Percentiles rank a stretch among this genome's conserved stretches.
Evolutionary conservation across 2,113 vertebrate species (phyloP).

Genomic region (Hippocampus abdominalis): DNA sequence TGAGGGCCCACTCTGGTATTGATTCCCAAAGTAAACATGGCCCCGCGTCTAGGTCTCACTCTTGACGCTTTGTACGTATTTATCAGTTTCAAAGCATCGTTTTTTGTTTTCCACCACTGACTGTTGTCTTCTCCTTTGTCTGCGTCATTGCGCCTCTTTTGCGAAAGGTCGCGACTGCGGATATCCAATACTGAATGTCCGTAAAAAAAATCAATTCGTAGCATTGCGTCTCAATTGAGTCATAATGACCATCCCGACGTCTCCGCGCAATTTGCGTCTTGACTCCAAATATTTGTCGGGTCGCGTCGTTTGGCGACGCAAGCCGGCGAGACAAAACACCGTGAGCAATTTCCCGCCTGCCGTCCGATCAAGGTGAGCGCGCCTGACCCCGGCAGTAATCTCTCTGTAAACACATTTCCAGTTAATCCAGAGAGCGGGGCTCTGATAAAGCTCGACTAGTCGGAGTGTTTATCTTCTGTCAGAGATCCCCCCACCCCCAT

Average conservation of each 20-base stretch:
- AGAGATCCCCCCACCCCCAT: conserved; percentile 15
- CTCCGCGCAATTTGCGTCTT: not conserved
- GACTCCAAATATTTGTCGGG: not conserved
- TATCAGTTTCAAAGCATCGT: too few species aligned
- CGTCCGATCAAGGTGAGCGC: conserved; percentile 58
- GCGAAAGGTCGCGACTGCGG: too few species aligned
- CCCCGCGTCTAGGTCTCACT: too few species aligned
- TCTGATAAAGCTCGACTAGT: conserved; percentile 63
- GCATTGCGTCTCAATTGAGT: too few species aligned
- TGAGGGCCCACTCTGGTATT: too few species aligned
- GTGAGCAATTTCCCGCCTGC: conserved; percentile 19
- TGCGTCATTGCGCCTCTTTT: too few species aligned
- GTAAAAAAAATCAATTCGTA: not conserved
- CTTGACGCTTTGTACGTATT: too few species aligned
- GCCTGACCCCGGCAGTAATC: conserved; percentile 61
- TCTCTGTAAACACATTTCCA: conserved; percentile 72
- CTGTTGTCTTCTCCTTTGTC: too few species aligned
- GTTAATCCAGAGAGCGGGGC: conserved; percentile 65
- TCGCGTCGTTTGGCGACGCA: not conserved
- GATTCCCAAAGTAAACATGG: too few species aligned
- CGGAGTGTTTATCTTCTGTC: conserved; percentile 58
- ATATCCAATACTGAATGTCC: not conserved
- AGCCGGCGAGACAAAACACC: conserved; percentile 1
- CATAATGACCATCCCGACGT: not conserved
- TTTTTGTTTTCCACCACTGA: too few species aligned